These are phyloP conservation scores for Nudaria mundana DNA, from an alignment of 2,888 invertebrate genomes.

Conservation along the genomic window DNA sequence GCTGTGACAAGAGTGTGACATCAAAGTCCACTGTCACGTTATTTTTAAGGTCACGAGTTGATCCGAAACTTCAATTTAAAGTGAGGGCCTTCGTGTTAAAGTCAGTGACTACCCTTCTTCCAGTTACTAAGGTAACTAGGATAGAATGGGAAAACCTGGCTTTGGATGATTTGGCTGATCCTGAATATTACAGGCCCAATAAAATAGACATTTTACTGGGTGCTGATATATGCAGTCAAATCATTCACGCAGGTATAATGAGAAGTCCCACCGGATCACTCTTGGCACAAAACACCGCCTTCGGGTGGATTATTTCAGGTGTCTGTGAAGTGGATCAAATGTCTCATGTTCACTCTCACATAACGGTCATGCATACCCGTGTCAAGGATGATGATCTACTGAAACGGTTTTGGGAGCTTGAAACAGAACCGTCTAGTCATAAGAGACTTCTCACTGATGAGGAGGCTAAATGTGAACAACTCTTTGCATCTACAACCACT, in stretches of 20 bases:
- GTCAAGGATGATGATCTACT: constrained; percentile 4
- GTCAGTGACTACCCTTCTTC: constrained; percentile 6
- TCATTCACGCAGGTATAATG: too few species aligned
- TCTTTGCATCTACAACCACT: constrained; percentile 2
- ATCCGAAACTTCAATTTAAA: background rate
- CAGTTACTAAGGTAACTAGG: background rate
- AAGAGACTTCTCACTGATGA: background rate
- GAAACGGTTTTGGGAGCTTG: constrained; percentile 3
- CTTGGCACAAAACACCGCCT: too few species aligned
- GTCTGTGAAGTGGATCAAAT: too few species aligned
- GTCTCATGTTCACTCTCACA: too few species aligned
- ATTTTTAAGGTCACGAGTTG: constrained; percentile 1
- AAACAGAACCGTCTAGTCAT: constrained; percentile 4
- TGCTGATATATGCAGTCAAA: too few species aligned
- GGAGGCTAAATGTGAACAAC: constrained; percentile 5
- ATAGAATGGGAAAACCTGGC: background rate
- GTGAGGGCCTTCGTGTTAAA: constrained; percentile 8
- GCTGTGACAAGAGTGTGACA: too few species aligned
- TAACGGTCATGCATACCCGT: too few species aligned
- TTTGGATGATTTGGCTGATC: background rate
- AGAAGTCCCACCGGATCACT: too few species aligned
- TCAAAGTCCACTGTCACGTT: too few species aligned
- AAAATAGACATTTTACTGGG: too few species aligned
- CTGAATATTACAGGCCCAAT: background rate
- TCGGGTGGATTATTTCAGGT: too few species aligned